Evolutionary conservation across 2,797 vertebrate species (phyloP).

Genomic region (Pterois miles): DNA sequence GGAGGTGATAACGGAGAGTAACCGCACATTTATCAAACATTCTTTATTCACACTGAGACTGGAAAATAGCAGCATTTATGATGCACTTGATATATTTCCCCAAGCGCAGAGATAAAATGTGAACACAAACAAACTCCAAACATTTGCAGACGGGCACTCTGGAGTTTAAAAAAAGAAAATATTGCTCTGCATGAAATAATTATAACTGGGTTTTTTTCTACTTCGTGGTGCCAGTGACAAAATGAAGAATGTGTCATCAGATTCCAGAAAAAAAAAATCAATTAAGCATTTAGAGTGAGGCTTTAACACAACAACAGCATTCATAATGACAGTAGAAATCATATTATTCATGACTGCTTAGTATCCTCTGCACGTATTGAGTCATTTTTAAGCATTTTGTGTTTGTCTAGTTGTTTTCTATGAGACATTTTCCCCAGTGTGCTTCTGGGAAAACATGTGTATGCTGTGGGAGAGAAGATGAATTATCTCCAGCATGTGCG

Average conservation of each 20-base stretch:
- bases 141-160: neutral
- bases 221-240: neutral
- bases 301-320: neutral
- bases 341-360: neutral
- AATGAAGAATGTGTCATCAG: constrained; percentile 10
- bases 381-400: constrained; percentile 10
- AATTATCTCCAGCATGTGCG: constrained; percentile 48
- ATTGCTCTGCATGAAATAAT: constrained; percentile 5
- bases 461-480: constrained; percentile 17
- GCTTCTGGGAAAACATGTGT: constrained; percentile 6
- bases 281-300: constrained; percentile 23
- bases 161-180: neutral
- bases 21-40: constrained; percentile 27
- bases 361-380: neutral
- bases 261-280: constrained; percentile 4
- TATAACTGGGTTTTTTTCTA: neutral
- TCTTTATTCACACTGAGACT: constrained; percentile 21
- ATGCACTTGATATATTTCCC: constrained; percentile 12
- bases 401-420: constrained; percentile 7
- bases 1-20: constrained; percentile 27
- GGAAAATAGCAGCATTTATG: constrained; percentile 12
- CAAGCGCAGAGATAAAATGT: constrained; percentile 3
- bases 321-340: neutral
- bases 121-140: neutral
- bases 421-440: neutral